A percentile compares a stretch with the other conserved stretches of the same genome.
phyloP scores from a whole-genome alignment of 2,113 vertebrate species.

The Corythaeola cristata region DNA sequence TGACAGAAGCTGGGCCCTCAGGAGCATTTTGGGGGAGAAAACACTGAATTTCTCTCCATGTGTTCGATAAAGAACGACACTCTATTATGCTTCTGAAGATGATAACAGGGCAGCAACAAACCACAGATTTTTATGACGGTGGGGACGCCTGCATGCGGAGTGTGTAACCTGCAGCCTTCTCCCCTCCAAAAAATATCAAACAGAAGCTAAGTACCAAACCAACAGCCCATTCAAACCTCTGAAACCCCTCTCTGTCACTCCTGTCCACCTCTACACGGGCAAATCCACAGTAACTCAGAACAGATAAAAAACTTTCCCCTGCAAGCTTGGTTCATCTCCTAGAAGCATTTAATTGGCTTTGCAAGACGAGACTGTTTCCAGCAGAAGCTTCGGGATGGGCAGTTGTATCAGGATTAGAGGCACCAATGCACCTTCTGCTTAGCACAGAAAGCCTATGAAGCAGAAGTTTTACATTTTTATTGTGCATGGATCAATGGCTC shows the following conservation, averaged over 20 bases:
- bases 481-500: not conserved
- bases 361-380: not conserved
- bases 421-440: not conserved
- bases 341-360: not conserved
- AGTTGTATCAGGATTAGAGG: not conserved
- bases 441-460: not conserved
- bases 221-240: rapidly evolving
- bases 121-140: not conserved
- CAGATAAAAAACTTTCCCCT: not conserved
- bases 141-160: rapidly evolving
- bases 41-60: not conserved
- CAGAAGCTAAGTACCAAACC: not conserved
- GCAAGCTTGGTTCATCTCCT: not conserved
- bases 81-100: not conserved
- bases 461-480: not conserved
- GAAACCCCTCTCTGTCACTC: not conserved
- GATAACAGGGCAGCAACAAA: not conserved
- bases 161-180: not conserved
- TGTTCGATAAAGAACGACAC: not conserved
- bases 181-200: not conserved
- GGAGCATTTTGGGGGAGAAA: not conserved
- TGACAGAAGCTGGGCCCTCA: not conserved
- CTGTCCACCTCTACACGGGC: rapidly evolving
- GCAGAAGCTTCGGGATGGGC: not conserved
- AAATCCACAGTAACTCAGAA: not conserved